Base-by-base conservation (phyloP, 2,888 invertebrate genomes). In the Steinernema carpocapsae region DNA sequence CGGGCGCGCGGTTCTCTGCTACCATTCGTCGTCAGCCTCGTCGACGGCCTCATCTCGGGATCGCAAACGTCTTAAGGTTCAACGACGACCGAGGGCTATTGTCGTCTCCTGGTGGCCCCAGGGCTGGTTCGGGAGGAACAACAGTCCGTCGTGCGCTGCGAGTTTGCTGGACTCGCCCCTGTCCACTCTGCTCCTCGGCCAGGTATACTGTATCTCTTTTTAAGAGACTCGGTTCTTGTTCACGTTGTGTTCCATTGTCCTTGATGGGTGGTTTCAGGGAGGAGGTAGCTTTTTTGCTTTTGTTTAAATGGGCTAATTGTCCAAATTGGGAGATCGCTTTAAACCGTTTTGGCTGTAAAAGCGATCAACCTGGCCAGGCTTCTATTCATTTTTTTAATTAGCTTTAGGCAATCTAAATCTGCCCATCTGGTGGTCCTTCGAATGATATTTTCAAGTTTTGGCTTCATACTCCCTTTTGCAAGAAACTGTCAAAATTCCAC, bases 11-110 rank as follows among this genome's bases (percentile, higher is more conserved):
- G 48, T 29, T 64, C 64, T 26, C 26, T n/a, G 64, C 64, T 64
- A 29, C 64, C 29, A 37, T 37, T 10, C 37, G 37, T 37, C 37
- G 37, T 37, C 37, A 10, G 37, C 37, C 37, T 37, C 37, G 37
- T 26, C 48, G 48, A 48, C 29, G 64, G 64, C 64, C 64, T 64
- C 64, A 64, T 64, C 64, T 29, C 64, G 64, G 64, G 64, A 64
- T 64, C 64, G 64, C 64, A 26, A 64, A 64, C 64, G 64, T 64
- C 64, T 64, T 64, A 64, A 32, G 64, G 64, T 32, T 32, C 32
- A 17, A 29, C 29, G 64, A 26, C 29, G 64, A 64, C 64, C 48
- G 48, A 56, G 56, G 56, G 64, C 64, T 64, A 64, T 64, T 64
- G 64, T 64, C 64, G 32, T 64, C 64, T 29, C 64, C 37, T 37